phyloP scores from a whole-genome alignment of 2,113 vertebrate species.

The Rhynchomys soricoides region DNA sequence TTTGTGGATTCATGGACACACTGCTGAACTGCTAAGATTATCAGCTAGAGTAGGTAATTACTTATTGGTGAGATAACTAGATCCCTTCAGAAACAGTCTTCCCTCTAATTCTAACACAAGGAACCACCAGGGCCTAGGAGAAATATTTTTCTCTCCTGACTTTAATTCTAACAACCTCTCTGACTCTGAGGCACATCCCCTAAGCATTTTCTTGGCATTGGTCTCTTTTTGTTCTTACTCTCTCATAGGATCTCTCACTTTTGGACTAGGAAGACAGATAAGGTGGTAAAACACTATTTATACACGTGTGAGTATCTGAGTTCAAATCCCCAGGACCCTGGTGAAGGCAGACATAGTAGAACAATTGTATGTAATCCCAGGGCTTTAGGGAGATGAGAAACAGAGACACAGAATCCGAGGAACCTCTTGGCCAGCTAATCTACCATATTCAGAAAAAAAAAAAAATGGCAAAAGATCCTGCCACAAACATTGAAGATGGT shows the following conservation, averaged over 20 bases:
- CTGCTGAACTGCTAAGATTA: not conserved
- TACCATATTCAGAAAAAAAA: too few species aligned
- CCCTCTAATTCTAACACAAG: not conserved
- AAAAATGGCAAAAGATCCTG: not conserved
- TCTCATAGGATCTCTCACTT: not conserved
- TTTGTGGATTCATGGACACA: not conserved
- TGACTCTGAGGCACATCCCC: not conserved
- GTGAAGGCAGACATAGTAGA: not conserved
- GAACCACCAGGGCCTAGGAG: not conserved
- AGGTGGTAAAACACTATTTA: not conserved
- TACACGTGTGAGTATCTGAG: not conserved
- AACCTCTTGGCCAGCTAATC: not conserved
- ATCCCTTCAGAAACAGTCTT: not conserved
- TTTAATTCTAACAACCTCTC: not conserved
- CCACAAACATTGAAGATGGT: not conserved
- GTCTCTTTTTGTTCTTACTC: slow-evolving; percentile 12
- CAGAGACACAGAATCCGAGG: not conserved
- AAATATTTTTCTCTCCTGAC: slow-evolving; percentile 21
- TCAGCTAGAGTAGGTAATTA: not conserved
- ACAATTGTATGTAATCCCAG: not conserved
- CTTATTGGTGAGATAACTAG: not conserved
- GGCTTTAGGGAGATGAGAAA: not conserved
- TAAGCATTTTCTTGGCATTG: not conserved
- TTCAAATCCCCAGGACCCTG: not conserved
- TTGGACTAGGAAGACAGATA: not conserved